Evolutionary conservation across 2,113 vertebrate genomes (phyloP), one percentile per base, ranked within the genome.

Genomic region (Alethe diademata): DNA sequence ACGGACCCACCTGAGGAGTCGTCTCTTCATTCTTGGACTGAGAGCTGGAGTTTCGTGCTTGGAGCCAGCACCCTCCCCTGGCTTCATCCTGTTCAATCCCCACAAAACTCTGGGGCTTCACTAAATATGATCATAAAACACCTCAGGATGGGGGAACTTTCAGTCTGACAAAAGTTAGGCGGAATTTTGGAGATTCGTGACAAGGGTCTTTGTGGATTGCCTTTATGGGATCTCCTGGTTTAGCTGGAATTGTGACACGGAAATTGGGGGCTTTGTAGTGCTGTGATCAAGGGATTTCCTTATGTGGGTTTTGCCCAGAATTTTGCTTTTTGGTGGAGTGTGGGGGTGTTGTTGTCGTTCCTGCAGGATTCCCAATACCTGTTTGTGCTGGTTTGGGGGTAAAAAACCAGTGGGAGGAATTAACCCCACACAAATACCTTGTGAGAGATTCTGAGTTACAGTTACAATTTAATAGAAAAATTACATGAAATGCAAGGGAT

Each of bases 21-120:
- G 10, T 6, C 31, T 50, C 23, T n/a, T 23, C 8, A 7, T 33
- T 61, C 33, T 38, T 33, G 67, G 24, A 22, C 5, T 1, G 2
- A 61, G 66, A 36, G 12, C 23, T 35, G 0, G 0, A 58, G n/a
- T 13, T 35, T 65, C 51, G 20, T 35, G 5, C 12, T 16, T 0
- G 0, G 29, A 33, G 11, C n/a, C 38, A 38, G 38, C 38, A 38
- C 38, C 16, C 33, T 62, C 57, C 33, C 14, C 0, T 40, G 1
- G 22, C 8, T 79, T 79, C 18, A 22, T 18, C 31, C 31, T 25
- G 0, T 8, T 36, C 42, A 2, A 7, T 6, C 53, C 11, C 47
- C 20, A 13, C 26, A 57, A 5, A 35, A 40, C 5, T 4, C 23
- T 4, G 20, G 17, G 12, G 2, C 26, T 45, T 42, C n/a, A 20